Evolutionary conservation across 2,113 vertebrate genomes (phyloP).

Genomic region (Brachyistius frenatus): DNA sequence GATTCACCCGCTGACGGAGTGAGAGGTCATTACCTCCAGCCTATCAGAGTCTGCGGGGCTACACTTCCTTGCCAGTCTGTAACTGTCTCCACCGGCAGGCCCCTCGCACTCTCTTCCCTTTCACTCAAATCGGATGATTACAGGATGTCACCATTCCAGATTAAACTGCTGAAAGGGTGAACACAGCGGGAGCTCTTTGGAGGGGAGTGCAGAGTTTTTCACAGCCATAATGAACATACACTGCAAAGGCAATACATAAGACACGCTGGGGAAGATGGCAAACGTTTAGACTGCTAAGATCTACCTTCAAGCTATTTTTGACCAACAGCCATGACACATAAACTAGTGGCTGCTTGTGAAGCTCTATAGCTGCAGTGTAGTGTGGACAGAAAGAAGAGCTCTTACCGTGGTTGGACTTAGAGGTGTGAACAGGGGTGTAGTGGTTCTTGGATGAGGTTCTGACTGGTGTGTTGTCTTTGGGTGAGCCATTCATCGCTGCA

Average conservation of each 20-base stretch:
- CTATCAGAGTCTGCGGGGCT: slow-evolving; percentile 62
- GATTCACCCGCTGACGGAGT: slow-evolving; percentile 51
- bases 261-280: neutral
- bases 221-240: slow-evolving; percentile 17
- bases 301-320: slow-evolving; percentile 7
- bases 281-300: slow-evolving; percentile 5
- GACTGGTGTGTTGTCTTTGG: slow-evolving; percentile 97
- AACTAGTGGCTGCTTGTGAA: slow-evolving; percentile 2
- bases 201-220: slow-evolving; percentile 13
- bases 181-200: slow-evolving; percentile 42
- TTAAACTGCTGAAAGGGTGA: slow-evolving; percentile 63
- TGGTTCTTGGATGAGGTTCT: slow-evolving; percentile 97
- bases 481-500: slow-evolving; percentile 94
- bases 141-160: slow-evolving; percentile 71
- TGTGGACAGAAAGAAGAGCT: slow-evolving; percentile 8
- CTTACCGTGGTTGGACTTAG: slow-evolving; percentile 95
- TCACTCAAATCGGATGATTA: slow-evolving; percentile 78
- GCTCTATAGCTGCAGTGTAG: neutral
- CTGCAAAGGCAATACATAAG: neutral
- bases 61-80: slow-evolving; percentile 61
- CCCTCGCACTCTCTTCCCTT: slow-evolving; percentile 40
- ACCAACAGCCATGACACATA: slow-evolving; percentile 11
- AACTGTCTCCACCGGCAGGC: slow-evolving; percentile 75
- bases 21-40: slow-evolving; percentile 66
- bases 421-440: slow-evolving; percentile 93